These are phyloP conservation scores for Pectinophora gossypiella DNA, from an alignment of 1,140 invertebrate species.

Conservation along the genomic window DNA sequence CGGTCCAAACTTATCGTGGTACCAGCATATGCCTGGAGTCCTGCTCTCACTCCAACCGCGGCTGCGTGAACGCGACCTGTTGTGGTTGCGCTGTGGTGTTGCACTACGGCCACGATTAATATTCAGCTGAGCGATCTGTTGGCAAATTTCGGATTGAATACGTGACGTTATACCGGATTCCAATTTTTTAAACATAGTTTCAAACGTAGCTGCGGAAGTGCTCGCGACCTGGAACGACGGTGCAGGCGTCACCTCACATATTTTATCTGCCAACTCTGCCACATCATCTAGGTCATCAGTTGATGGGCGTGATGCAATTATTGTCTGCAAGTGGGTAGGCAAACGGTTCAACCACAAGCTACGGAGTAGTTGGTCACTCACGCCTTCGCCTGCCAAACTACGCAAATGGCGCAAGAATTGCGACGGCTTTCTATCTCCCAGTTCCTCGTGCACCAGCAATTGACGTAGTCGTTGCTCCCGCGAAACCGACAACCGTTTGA, in stretches of 20 bases:
- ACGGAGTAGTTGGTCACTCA: too few relatives aligned
- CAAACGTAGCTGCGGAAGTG: too few relatives aligned
- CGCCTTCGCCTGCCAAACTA: too few relatives aligned
- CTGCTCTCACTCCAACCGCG: background rate
- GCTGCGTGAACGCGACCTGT: background rate
- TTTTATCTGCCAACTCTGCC: too few relatives aligned
- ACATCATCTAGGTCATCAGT: too few relatives aligned
- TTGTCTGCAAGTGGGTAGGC: too few relatives aligned
- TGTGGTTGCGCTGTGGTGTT: background rate
- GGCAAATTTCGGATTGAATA: background rate
- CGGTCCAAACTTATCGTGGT: background rate
- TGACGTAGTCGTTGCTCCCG: background rate
- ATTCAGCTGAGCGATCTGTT: background rate
- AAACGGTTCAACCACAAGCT: too few relatives aligned
- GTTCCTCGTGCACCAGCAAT: conserved; percentile 19
- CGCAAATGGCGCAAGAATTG: conserved; percentile 28
- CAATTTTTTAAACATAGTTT: too few relatives aligned
- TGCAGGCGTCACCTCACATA: too few relatives aligned
- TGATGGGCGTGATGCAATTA: too few relatives aligned
- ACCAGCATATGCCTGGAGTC: conserved; percentile 4
- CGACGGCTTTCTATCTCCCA: background rate
- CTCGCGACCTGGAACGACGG: too few relatives aligned
- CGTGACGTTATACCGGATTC: too few relatives aligned
- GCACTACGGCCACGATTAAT: background rate
- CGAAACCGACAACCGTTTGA: background rate